Base-by-base conservation (phyloP, 2,888 invertebrate species). In the Malthinus seriepunctatus region DNA sequence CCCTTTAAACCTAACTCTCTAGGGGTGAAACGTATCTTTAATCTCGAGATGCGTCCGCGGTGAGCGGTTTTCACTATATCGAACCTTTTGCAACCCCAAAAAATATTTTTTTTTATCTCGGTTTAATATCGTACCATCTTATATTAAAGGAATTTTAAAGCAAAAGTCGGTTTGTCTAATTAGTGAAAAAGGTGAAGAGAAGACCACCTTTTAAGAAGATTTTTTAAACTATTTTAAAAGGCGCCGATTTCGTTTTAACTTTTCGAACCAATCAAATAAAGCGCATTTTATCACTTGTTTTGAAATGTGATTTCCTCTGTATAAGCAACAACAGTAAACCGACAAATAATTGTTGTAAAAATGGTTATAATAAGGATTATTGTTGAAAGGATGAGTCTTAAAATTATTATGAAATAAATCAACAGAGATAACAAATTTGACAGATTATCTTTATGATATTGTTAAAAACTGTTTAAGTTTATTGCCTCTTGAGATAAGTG, bases 1-100 rank as follows among this genome's bases (percentile, higher is more conserved):
- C 66, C 63, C 67, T 66, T 64, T 64, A 64, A 66, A 65, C 62
- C 48, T 58, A 47, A 51, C 62, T 60, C 58, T 60, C 51, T 38
- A 35, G 62, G 63, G 63, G 61, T 56, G 62, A 62, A 62, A 66
- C 62, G 60, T 62, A 66, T 68, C 68, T 67, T 67, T 66, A 65
- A 67, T 67, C 67, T 65, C 58, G 60, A 59, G 59, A 63, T 63
- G 63, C 60, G 60, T 60, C 59, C 63, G 57, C 55, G 60, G 63
- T 49, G 62, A 51, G 55, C 58, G 55, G 48, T 15, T 53, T 56
- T 56, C 47, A 37, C 50, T 37, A 51, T 59, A 51, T 47, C 48
- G 52, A 51, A 35, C 57, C 51, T 52, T 52, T 52, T 37, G 31
- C 33, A 50, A 45, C 48, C 50, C 48, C 9, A 32, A 37, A 47